phyloP scores from a whole-genome alignment of 2,797 vertebrate species.

The Sparidentex hasta region DNA sequence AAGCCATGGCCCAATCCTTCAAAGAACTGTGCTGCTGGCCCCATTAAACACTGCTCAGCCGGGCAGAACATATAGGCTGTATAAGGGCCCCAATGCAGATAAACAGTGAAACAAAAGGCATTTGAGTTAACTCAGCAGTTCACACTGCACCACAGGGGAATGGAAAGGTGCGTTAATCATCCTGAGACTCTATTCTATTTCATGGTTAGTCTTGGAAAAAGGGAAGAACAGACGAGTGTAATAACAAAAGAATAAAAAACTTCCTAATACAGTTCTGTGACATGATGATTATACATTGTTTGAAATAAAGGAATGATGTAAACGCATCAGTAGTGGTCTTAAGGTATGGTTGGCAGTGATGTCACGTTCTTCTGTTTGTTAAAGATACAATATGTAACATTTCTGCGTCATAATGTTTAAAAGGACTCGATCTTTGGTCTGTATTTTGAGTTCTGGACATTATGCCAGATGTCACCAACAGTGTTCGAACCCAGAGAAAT shows the following conservation, averaged over 20 bases:
- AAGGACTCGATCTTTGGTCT: no score
- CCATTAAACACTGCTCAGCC: slow-evolving; percentile 21
- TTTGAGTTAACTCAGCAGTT: slow-evolving; percentile 51
- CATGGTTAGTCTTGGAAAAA: not conserved
- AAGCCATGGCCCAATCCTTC: not conserved
- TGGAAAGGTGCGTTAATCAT: not conserved
- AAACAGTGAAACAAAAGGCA: slow-evolving; percentile 14
- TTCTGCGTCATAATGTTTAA: no score
- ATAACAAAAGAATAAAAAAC: not conserved
- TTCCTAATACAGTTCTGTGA: not conserved
- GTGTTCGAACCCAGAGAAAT: no score
- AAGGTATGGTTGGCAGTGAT: no score
- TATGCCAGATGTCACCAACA: no score
- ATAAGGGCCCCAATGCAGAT: slow-evolving; percentile 32
- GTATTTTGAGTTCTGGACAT: no score
- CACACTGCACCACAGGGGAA: slow-evolving; percentile 31
- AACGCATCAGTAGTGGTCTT: not conserved
- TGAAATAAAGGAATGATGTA: not conserved
- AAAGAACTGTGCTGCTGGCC: not conserved
- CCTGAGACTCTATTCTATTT: not conserved
- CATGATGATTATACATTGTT: not conserved
- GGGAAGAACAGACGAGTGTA: not conserved
- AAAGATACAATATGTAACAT: no score
- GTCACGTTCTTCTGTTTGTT: no score
- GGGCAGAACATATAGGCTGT: slow-evolving; percentile 1